Evolutionary conservation across 2,888 invertebrate species (phyloP), one percentile per base, ranked within the genome.

Genomic region (Epistrophe grossulariae): DNA sequence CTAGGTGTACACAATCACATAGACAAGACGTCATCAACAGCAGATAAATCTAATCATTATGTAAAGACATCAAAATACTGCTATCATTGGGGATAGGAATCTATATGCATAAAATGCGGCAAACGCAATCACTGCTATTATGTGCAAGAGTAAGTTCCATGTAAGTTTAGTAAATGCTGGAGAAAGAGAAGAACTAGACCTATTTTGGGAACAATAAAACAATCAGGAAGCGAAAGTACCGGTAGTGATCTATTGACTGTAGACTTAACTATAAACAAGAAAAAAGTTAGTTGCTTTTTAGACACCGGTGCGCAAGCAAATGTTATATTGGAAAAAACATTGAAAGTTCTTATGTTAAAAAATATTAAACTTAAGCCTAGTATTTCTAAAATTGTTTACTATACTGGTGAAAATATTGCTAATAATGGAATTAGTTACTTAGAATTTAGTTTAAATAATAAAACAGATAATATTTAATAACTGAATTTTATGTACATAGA

Each of bases 161-260:
- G 59, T 59, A 10, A 57, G 72, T 28, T 40, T 31, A 15, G n/a
- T 59, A 31, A 55, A 72, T 72, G 60, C 60, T 15, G 55, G 57
- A 55, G 70, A 71, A 31, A 38, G 52, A 55, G 15, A 55, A 38
- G 57, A 72, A n/a, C n/a, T n/a, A 72, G 17, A 71, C 4, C n/a
- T 72, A 31, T 59, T 59, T 72, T 72, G 72, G 35, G 45, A 72
- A 59, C 59, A 40, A 72, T 72, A 45, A 15, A 45, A n/a, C 15
- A 40, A 48, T 31, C 15, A 45, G 19, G 13, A 52, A n/a, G 24
- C 55, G 24, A 55, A 35, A 17, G 45, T n/a, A 43, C 17, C 11
- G 71, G 52, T 43, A 71, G 57, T 55, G 38, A 71, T 40, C 24
- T 55, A 11, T 71, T 28, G 71, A 71, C 71, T 11, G 43, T 71